Percentiles rank a stretch among this genome's conserved stretches.
Conservation (phyloP, 2,797 vertebrate species). For the Scarus forsteni region DNA sequence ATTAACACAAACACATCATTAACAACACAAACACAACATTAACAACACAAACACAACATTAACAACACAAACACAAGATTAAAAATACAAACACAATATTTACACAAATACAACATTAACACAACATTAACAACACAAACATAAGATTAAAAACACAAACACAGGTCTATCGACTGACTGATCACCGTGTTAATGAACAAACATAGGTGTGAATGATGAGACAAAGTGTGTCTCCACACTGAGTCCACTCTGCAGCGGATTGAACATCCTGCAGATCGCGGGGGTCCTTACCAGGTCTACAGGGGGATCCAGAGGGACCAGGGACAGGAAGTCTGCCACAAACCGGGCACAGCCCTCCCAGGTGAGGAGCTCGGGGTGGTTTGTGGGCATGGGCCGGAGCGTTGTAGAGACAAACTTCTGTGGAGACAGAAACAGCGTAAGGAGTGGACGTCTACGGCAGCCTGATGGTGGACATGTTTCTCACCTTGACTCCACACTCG, state of each 20-base stretch:
- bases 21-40: not conserved
- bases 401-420: conserved; percentile 95
- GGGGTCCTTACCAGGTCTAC: conserved; percentile 80
- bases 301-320: conserved; percentile 85
- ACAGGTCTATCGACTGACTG: too few relatives aligned
- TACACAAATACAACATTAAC: too few relatives aligned
- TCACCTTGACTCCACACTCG: conserved; percentile 88
- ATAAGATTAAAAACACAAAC: too few relatives aligned
- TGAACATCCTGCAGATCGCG: not conserved
- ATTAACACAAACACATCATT: too few relatives aligned
- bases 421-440: not conserved
- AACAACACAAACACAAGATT: too few relatives aligned
- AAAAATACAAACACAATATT: too few relatives aligned
- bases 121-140: too few relatives aligned
- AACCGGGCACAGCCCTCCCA: conserved; percentile 91
- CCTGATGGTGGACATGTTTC: too few relatives aligned
- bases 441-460: not conserved
- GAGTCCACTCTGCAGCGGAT: not conserved
- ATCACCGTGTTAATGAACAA: too few relatives aligned
- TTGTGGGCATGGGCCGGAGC: conserved; percentile 81
- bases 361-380: conserved; percentile 81
- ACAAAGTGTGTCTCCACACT: too few relatives aligned
- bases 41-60: not conserved
- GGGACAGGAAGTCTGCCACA: conserved; percentile 85
- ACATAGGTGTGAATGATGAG: too few relatives aligned